Evolutionary conservation across 2,113 vertebrate species (phyloP).

Genomic region (Passer domesticus): DNA sequence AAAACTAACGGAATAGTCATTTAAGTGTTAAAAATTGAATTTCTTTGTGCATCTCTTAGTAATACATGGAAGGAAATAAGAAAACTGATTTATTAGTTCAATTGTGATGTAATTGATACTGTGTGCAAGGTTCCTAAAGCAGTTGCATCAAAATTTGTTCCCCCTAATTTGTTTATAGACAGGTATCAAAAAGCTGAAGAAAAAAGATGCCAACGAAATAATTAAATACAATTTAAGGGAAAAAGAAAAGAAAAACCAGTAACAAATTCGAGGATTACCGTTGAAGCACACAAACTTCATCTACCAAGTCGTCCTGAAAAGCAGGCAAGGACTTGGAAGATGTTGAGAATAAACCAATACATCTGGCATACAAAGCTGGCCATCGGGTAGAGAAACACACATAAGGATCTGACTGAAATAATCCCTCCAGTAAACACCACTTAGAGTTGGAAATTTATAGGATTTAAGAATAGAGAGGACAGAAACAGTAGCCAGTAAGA

Average conservation of each 20-base stretch:
- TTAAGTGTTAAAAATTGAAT: background rate
- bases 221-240: background rate
- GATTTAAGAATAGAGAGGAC: background rate
- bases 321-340: background rate
- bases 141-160: background rate
- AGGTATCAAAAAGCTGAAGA: background rate
- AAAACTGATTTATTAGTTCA: background rate
- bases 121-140: background rate
- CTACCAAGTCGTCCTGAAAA: background rate
- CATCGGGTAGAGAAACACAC: background rate
- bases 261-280: background rate
- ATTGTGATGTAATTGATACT: background rate
- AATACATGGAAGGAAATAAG: background rate
- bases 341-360: background rate
- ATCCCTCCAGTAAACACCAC: background rate
- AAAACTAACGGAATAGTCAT: background rate
- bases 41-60: background rate
- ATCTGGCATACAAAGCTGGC: background rate
- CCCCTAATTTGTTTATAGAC: background rate
- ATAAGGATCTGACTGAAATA: background rate
- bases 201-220: background rate
- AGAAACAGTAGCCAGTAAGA: background rate
- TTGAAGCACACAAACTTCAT: background rate
- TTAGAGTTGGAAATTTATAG: background rate
- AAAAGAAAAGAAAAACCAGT: background rate